Evolutionary conservation across 2,797 vertebrate species (phyloP), one percentile per base, ranked within the genome.

Genomic region (Xiphophorus birchmanni): DNA sequence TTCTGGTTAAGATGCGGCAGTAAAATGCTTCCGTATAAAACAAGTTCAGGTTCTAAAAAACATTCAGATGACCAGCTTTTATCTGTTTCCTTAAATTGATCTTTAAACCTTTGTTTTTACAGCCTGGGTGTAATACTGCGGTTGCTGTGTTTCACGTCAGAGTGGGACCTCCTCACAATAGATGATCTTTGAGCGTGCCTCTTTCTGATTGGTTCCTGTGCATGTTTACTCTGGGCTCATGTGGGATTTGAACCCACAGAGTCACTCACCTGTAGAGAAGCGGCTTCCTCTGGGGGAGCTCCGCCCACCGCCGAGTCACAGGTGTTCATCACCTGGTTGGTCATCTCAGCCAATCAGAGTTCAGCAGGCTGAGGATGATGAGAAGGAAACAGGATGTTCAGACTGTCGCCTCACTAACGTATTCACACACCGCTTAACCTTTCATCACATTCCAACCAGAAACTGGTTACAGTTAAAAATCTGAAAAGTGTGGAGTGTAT

Each of bases 291-390:
- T 79, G 94, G 96, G 10, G 95, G 89, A 76, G 95, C 88, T 56
- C 92, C 93, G 75, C 91, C 94, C 75, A 96, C 96, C 12, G 90
- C 87, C 0, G 95, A 88, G 75, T 97, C 96, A 77, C 96, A 95
- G 83, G 94, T 96, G 84, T 95, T 96, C 90, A 96, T 94, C 88
- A 96, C 95, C 87, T 97, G 93, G 48, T 75, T 69, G 6, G 96
- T 96, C 96, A 97, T 97, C 74, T 94, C 94, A 92, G 76, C 82
- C 81, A 86, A 84, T 81, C 77, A 82, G 79, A 77, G 35, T 0
- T 5, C 29, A 17, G 63, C 67, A 84, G 75, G 45, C 84, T 80
- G 74, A 40, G 23, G 67, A 26, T 52, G 37, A 42, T 23, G 65
- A 26, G 65, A 69, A 69, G 52, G 40, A 11, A 26, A 35, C 23